Evolutionary conservation across 1,140 invertebrate genomes (phyloP).

Genomic region (Plectrocnemia conspersa): DNA sequence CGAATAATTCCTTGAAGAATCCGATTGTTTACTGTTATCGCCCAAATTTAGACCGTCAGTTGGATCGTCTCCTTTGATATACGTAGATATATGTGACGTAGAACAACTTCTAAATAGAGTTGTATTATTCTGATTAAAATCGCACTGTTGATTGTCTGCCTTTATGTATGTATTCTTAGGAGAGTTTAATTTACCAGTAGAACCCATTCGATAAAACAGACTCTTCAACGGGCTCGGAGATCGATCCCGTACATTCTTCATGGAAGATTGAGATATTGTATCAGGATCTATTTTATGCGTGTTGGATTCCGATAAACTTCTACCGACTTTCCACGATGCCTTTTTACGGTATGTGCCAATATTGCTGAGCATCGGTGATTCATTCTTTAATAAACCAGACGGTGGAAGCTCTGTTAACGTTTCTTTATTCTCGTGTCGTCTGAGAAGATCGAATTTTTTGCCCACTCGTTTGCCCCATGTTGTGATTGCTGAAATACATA

Average conservation of each 20-base stretch:
- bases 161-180: conserved; percentile 51
- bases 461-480: conserved; percentile 77
- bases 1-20: conserved; percentile 37
- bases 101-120: conserved; percentile 69
- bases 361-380: conserved; percentile 36
- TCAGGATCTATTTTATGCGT: conserved; percentile 45
- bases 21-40: conserved; percentile 46
- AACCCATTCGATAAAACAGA: conserved; percentile 70
- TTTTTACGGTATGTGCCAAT: conserved; percentile 49
- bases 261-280: conserved; percentile 41
- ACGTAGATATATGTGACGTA: conserved; percentile 69
- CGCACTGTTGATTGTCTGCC: conserved; percentile 44
- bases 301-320: conserved; percentile 48
- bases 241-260: conserved; percentile 48
- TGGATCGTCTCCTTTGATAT: conserved; percentile 72
- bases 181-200: conserved; percentile 67
- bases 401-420: conserved; percentile 40
- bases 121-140: conserved; percentile 50
- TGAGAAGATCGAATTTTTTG: conserved; percentile 70
- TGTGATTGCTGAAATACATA: conserved; percentile 58
- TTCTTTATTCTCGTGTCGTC: conserved; percentile 61
- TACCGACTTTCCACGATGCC: conserved; percentile 49
- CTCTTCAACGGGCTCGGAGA: conserved; percentile 65
- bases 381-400: conserved; percentile 37
- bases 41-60: conserved; percentile 68